A percentile compares a stretch with the other conserved stretches of the same genome.
Conservation (phyloP, 2,113 vertebrate genomes). For the Ursus arctos region DNA sequence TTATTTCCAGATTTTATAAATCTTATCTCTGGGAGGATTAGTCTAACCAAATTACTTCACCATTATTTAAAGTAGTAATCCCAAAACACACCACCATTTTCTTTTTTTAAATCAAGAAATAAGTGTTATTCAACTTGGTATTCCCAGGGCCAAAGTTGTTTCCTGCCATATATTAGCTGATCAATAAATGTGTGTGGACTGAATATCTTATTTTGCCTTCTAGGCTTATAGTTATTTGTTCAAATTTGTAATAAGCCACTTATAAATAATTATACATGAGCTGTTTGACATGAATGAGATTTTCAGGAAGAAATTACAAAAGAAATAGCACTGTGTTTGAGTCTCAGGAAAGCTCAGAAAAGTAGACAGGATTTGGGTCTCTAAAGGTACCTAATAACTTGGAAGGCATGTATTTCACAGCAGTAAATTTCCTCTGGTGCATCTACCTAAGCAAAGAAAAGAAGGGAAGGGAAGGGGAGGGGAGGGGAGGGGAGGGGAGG, state of each 20-base stretch:
- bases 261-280: background rate
- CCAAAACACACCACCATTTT: background rate
- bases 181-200: background rate
- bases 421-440: background rate
- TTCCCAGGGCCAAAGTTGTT: background rate
- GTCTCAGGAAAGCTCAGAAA: background rate
- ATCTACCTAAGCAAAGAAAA: background rate
- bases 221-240: background rate
- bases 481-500: accelerated
- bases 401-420: background rate
- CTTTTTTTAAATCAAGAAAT: constrained; percentile 21
- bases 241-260: background rate
- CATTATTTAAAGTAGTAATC: background rate
- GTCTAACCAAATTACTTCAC: background rate
- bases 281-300: background rate
- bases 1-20: background rate
- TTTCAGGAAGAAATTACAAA: background rate
- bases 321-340: background rate
- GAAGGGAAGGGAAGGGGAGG: background rate
- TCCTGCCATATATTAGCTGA: background rate
- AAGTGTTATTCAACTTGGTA: background rate
- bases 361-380: background rate
- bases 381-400: background rate
- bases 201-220: constrained; percentile 32
- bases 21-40: background rate